A percentile compares a stretch with the other conserved stretches of the same genome.
phyloP scores from a whole-genome alignment of 2,113 vertebrate genomes.

The Thymallus thymallus region DNA sequence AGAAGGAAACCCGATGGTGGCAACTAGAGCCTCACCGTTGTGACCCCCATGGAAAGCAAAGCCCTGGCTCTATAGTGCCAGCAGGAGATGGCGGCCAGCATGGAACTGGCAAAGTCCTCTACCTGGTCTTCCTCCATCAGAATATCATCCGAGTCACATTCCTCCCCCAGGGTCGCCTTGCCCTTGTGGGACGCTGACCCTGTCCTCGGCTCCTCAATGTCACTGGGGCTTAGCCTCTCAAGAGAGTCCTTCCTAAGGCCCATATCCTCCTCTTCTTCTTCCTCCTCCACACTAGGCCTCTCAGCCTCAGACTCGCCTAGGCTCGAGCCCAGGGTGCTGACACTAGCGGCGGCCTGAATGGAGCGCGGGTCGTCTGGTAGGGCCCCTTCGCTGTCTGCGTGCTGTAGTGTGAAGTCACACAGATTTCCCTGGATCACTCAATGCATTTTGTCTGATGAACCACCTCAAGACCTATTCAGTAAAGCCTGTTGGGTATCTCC shows the following conservation, averaged over 20 bases:
- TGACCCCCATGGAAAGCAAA: conserved; percentile 77
- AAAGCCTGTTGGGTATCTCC: not conserved
- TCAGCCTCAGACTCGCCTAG: conserved; percentile 52
- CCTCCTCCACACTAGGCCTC: conserved; percentile 34
- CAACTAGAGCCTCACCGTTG: conserved; percentile 77
- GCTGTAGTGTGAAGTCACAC: conserved; percentile 69
- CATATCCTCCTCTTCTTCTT: conserved; percentile 45
- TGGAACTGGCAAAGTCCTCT: conserved; percentile 82
- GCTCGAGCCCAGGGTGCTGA: conserved; percentile 36
- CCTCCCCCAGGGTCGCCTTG: conserved; percentile 29
- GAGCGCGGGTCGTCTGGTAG: conserved; percentile 58
- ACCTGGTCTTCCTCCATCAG: conserved; percentile 82
- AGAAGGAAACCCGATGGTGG: conserved; percentile 24
- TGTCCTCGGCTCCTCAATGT: conserved; percentile 52
- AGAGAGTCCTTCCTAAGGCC: conserved; percentile 53
- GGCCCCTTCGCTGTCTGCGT: conserved; percentile 61
- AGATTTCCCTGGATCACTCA: conserved; percentile 4
- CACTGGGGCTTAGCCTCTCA: conserved; percentile 53
- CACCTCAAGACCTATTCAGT: not conserved
- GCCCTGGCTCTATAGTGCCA: conserved; percentile 81
- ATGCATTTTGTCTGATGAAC: not conserved
- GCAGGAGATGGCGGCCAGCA: conserved; percentile 83
- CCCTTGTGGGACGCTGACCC: conserved; percentile 48
- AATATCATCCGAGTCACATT: conserved; percentile 73
- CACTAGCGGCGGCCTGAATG: conserved; percentile 43